phyloP scores from a whole-genome alignment of 2,797 vertebrate species.

The Oreortyx pictus region DNA sequence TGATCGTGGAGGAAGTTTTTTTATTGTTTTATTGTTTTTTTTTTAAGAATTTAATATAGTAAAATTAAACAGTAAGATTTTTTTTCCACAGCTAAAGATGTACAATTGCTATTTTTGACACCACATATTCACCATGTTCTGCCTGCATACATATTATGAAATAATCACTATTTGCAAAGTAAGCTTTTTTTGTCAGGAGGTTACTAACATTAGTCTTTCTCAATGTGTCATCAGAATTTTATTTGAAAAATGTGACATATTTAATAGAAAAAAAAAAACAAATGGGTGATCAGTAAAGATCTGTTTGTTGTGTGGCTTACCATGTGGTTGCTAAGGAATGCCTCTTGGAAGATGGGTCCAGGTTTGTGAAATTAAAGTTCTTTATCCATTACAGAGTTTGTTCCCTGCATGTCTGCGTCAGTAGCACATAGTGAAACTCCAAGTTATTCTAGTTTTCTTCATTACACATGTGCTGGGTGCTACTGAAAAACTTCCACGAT shows the following conservation, averaged over 20 bases:
- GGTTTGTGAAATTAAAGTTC: conserved; percentile 31
- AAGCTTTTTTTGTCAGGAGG: not conserved
- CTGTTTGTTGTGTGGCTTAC: conserved; percentile 8
- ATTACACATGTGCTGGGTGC: not conserved
- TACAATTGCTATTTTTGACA: not conserved
- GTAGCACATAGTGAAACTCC: conserved; percentile 37
- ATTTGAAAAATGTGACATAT: not conserved
- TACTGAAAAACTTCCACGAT: conserved; percentile 29
- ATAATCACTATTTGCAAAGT: not conserved
- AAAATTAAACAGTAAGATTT: not conserved
- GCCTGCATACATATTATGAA: not conserved
- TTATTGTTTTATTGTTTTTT: not conserved
- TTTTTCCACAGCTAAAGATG: not conserved
- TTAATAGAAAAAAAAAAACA: conserved; percentile 3
- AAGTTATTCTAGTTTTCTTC: conserved; percentile 23
- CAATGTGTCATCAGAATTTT: not conserved
- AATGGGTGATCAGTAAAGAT: not conserved
- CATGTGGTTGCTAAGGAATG: conserved; percentile 19
- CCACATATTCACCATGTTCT: not conserved
- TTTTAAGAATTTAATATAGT: not conserved
- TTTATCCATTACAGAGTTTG: conserved; percentile 58
- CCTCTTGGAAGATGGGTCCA: not conserved
- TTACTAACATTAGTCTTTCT: not conserved
- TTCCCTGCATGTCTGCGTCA: conserved; percentile 32
- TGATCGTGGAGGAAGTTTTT: not conserved